These are phyloP conservation scores for Myrmophylax atrothorax DNA, from an alignment of 2,113 vertebrate species.

Conservation along the genomic window DNA sequence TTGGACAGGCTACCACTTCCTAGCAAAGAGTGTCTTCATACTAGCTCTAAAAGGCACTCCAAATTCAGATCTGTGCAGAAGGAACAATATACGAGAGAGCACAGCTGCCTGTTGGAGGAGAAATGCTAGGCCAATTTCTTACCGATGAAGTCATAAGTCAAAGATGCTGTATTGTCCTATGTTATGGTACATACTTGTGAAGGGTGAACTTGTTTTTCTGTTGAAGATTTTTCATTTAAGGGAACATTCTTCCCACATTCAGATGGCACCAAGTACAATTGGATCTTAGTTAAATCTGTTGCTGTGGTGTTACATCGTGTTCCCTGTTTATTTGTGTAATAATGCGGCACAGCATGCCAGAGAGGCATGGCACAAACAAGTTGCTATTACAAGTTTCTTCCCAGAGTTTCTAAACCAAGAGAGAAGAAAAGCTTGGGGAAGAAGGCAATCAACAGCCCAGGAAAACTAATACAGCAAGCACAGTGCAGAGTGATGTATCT, in stretches of 20 bases:
- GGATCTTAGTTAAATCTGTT: slow-evolving; percentile 29
- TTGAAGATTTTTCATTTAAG: not conserved
- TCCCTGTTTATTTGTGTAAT: slow-evolving; percentile 31
- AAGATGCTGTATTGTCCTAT: not conserved
- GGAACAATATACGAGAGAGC: not conserved
- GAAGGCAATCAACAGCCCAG: not conserved
- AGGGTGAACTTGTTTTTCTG: slow-evolving; percentile 15
- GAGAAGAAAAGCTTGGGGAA: not conserved
- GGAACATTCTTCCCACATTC: slow-evolving; percentile 31
- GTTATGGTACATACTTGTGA: not conserved
- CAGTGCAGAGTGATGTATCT: not conserved
- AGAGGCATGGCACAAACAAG: not conserved
- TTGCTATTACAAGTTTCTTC: not conserved
- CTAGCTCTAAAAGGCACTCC: not conserved
- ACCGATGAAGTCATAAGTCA: not conserved
- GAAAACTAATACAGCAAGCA: not conserved
- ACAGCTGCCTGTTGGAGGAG: not conserved
- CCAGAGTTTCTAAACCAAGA: not conserved
- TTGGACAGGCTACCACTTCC: not conserved
- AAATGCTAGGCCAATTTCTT: not conserved
- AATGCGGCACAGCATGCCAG: fast-evolving
- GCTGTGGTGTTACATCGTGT: not conserved
- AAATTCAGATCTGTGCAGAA: not conserved
- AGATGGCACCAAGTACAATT: slow-evolving; percentile 5
- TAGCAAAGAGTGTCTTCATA: not conserved